phyloP scores from a whole-genome alignment of 2,113 vertebrate genomes.

The Pseudonaja textilis region DNA sequence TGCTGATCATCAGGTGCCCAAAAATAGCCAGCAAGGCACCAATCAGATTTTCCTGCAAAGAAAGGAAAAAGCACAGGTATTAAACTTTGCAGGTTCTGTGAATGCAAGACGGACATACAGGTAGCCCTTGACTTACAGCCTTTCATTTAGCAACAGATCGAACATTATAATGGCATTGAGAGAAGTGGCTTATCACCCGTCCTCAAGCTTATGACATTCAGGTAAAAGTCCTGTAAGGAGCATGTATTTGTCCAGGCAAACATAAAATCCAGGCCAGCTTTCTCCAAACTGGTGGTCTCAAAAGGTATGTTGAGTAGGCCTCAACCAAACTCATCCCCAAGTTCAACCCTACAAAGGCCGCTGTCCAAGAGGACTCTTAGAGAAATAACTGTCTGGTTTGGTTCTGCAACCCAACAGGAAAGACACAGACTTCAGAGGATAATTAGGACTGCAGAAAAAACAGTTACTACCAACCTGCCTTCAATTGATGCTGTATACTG shows the following conservation, averaged over 20 bases:
- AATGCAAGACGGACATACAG: neutral
- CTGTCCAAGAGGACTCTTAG: neutral
- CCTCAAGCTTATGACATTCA: neutral
- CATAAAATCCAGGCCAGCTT: neutral
- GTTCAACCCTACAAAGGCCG: neutral
- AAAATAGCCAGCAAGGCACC: constrained; percentile 93
- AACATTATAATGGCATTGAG: neutral
- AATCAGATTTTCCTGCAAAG: constrained; percentile 89
- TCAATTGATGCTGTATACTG: no score
- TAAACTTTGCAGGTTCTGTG: neutral
- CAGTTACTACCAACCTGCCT: no score
- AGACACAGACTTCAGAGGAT: no score
- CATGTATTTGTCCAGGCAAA: neutral
- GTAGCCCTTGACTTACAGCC: neutral
- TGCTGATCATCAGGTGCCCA: constrained; percentile 90
- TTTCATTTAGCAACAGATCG: neutral
- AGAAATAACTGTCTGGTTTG: no score
- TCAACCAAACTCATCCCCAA: neutral
- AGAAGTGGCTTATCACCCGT: neutral
- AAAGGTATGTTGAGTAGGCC: neutral
- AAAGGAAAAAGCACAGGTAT: constrained; percentile 22
- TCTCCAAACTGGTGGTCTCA: neutral
- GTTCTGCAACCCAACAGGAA: no score
- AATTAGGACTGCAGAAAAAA: no score
- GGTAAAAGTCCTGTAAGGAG: neutral